Evolutionary conservation across 2,797 vertebrate species (phyloP), one percentile per base, ranked within the genome.

Genomic region (Chiloscyllium punctatum): DNA sequence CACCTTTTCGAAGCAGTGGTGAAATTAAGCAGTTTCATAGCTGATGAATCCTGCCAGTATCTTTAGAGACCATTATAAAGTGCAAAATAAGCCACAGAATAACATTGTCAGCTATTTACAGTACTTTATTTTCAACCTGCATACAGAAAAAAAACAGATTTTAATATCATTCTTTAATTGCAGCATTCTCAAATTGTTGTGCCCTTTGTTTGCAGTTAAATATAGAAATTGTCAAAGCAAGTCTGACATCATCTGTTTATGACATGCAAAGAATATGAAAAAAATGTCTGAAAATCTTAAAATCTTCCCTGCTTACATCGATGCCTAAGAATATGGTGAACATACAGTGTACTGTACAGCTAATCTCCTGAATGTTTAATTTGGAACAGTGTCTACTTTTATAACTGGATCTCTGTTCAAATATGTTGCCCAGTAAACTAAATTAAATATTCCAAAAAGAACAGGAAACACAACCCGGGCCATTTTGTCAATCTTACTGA

Each of bases 401-500:
- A 99, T 98, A 90, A 98, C 98, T 0, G 98, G 98, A 96, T 99
- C 99, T 97, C 99, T 98, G 97, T 99, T 99, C 97, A 99, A 98
- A 98, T 99, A 99, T 0, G 99, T 99, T 92, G 99, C 99, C 99
- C 99, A 99, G 97, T 99, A 99, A 79, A 99, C 99, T 96, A 99
- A 97, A 97, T 99, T 99, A 97, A 99, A 99, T 96, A 99, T 99
- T 97, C 99, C 99, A 96, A 99, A 99, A 95, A 99, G 97, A 95
- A 99, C 98, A 0, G 99, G 99, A 96, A 99, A 99, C 96, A 99
- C 98, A 96, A 99, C 99, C 96, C 99, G 98, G 96, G 99, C 98
- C 99, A 99, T 99, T 97, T 99, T 99, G 97, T 99, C 99, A 66
- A 99, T 99, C 97, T 99, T 99, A 98, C 99, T 99, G 97, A 99